phyloP scores from a whole-genome alignment of 1,140 invertebrate species.

The Semibalanus balanoides region DNA sequence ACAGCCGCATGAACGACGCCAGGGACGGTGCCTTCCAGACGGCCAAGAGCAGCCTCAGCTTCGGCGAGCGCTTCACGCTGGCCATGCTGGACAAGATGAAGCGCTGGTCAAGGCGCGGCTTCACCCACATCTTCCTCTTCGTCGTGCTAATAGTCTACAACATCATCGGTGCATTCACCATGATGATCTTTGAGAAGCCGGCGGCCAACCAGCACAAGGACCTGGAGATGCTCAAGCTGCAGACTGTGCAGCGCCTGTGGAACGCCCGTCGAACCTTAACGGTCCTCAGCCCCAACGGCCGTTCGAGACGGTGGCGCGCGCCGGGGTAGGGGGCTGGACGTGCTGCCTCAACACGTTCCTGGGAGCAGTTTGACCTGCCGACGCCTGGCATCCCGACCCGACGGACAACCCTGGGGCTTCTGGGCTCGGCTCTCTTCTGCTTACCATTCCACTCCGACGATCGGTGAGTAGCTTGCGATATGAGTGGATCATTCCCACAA shows the following conservation, averaged over 20 bases:
- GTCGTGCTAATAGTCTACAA: conserved; percentile 59
- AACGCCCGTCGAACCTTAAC: neutral
- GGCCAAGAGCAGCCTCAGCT: conserved; percentile 1
- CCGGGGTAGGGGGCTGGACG: neutral
- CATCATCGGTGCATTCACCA: conserved; percentile 56
- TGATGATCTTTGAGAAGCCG: conserved; percentile 47
- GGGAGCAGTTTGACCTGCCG: conserved; percentile 38
- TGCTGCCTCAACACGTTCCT: conserved; percentile 35
- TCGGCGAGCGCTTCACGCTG: conserved; percentile 2
- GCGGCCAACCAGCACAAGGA: neutral
- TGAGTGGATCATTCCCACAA: too few relatives aligned
- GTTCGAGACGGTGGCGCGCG: neutral
- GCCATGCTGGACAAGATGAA: neutral
- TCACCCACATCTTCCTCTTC: conserved; percentile 71
- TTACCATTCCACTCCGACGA: conserved; percentile 83
- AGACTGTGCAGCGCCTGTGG: neutral
- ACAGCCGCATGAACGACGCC: neutral
- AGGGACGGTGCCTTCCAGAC: neutral
- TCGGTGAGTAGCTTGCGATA: conserved; percentile 69
- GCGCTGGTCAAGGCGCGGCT: conserved; percentile 61
- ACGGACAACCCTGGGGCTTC: conserved; percentile 56
- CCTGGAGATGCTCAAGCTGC: neutral
- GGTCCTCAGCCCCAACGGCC: conserved; percentile 1
- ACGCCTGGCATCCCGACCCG: conserved; percentile 10
- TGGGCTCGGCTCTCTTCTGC: conserved; percentile 78